Percentiles rank a stretch among this genome's conserved stretches.
Evolutionary conservation across 2,113 vertebrate genomes (phyloP).

Genomic region (Corythornis cristatus): DNA sequence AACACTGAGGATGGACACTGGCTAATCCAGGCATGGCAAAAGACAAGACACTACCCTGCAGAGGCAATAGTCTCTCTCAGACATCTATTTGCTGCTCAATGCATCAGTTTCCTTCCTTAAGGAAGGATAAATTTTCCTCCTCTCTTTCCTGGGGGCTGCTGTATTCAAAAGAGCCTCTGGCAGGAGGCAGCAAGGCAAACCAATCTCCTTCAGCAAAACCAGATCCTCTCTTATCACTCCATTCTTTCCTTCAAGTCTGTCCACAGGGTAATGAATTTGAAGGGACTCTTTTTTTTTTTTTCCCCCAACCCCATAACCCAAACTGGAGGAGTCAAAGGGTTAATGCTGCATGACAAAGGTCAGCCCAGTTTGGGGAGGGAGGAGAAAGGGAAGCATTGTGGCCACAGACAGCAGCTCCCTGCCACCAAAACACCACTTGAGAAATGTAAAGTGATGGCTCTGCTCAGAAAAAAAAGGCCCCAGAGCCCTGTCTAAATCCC

Average conservation of each 20-base stretch:
- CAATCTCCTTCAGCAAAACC: neutral
- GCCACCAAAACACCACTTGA: conserved; percentile 13
- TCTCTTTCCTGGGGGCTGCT: neutral
- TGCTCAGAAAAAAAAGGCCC: conserved; percentile 36
- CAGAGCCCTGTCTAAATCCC: conserved; percentile 72
- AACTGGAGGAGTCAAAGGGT: conserved; percentile 50
- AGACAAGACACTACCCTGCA: neutral
- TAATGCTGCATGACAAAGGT: conserved; percentile 67
- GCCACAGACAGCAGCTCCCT: conserved; percentile 41
- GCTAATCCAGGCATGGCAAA: neutral
- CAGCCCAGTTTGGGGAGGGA: conserved; percentile 24
- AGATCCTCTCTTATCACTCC: neutral
- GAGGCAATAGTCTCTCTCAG: neutral
- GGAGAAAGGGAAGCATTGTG: conserved; percentile 73
- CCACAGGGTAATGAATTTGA: conserved; percentile 41
- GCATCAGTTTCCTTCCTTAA: neutral
- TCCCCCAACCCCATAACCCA: neutral
- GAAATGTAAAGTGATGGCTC: conserved; percentile 71
- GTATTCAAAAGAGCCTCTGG: neutral
- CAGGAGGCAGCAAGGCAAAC: neutral
- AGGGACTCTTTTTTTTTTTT: neutral
- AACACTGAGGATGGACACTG: neutral
- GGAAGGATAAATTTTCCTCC: neutral
- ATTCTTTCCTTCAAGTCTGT: neutral
- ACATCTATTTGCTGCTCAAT: neutral